Conservation (phyloP, 2,888 invertebrate genomes). For the Pseudeuparius sepicola region DNA sequence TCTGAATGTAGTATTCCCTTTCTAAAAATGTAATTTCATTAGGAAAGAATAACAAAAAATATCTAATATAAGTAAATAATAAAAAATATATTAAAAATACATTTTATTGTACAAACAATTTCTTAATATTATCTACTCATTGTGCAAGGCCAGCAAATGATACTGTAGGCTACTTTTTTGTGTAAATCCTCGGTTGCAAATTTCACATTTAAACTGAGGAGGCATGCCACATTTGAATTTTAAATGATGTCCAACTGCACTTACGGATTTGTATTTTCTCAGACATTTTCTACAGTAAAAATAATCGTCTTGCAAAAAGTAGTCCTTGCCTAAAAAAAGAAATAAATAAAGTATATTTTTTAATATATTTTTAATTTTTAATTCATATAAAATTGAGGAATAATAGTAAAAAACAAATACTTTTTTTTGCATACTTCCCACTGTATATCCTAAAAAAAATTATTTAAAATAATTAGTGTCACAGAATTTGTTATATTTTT, state of each 20-base stretch:
- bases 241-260: conserved; percentile 48
- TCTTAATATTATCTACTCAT: conserved; percentile 5
- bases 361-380: no score
- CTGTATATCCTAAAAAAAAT: no score
- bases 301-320: conserved; percentile 10
- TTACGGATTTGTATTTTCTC: conserved; percentile 55
- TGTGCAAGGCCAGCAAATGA: conserved; percentile 21
- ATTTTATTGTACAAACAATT: not conserved
- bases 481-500: no score
- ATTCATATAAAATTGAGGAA: no score
- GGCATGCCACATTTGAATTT: conserved; percentile 40
- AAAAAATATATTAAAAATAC: conserved; percentile 2
- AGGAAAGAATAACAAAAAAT: not conserved
- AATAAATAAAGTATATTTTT: no score
- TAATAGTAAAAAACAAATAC: no score
- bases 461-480: no score
- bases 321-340: no score
- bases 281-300: conserved; percentile 12
- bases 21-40: no score
- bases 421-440: no score
- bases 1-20: no score
- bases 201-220: conserved; percentile 25
- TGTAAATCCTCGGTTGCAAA: conserved; percentile 26
- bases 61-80: not conserved
- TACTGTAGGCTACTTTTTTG: conserved; percentile 27